These are phyloP conservation scores for Leptogaster cylindrica DNA, from an alignment of 2,888 invertebrate genomes.

Conservation along the genomic window DNA sequence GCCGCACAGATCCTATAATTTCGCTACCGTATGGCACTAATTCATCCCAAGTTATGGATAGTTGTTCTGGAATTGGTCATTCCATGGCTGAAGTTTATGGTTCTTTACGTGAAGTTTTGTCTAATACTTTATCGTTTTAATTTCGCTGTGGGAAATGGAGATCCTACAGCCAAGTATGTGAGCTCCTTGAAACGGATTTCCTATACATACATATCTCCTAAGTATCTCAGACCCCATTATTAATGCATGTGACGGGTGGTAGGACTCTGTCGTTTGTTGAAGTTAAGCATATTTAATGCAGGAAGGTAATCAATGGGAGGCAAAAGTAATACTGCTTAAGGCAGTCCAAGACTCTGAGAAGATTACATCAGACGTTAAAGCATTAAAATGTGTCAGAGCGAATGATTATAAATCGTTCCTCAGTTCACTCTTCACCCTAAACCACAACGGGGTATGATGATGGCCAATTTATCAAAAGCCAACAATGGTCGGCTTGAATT, in stretches of 20 bases:
- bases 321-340: too few relatives aligned
- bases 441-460: too few relatives aligned
- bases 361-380: too few relatives aligned
- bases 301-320: too few relatives aligned
- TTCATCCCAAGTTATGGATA: conserved; percentile 20
- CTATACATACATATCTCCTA: background rate
- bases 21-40: background rate
- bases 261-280: background rate
- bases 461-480: too few relatives aligned
- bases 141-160: background rate
- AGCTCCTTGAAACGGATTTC: conserved; percentile 1
- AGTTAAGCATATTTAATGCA: too few relatives aligned
- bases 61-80: conserved; percentile 26
- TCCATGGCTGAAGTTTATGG: conserved; percentile 33
- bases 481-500: too few relatives aligned
- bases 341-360: too few relatives aligned
- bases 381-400: too few relatives aligned
- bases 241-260: background rate
- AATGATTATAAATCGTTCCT: too few relatives aligned
- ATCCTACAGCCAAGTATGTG: background rate
- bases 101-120: conserved; percentile 29
- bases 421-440: too few relatives aligned
- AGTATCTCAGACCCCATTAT: too few relatives aligned
- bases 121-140: conserved; percentile 30
- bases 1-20: conserved; percentile 21